phyloP scores from a whole-genome alignment of 2,888 invertebrate genomes.

The Dione vanillae region DNA sequence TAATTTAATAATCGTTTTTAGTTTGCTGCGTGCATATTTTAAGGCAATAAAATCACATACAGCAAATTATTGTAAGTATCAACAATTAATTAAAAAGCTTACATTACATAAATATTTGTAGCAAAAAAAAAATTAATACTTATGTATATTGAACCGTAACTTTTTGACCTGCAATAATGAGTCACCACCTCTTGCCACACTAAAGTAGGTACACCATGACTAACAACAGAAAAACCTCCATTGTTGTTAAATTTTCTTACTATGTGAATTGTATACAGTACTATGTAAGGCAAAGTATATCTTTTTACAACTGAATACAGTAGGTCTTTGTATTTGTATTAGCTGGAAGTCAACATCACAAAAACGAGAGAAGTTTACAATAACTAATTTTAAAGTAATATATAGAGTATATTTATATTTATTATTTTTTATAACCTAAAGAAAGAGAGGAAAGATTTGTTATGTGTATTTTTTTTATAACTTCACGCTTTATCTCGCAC shows the following conservation, averaged over 20 bases:
- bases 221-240: constrained; percentile 67
- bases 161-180: constrained; percentile 22
- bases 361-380: not conserved
- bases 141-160: not conserved
- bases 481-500: too few relatives aligned
- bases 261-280: constrained; percentile 6
- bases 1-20: not conserved
- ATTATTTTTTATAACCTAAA: not conserved
- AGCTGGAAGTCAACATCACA: not conserved
- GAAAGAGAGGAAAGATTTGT: not conserved
- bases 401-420: too few relatives aligned
- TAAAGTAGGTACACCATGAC: constrained; percentile 57
- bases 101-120: too few relatives aligned
- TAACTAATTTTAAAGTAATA: not conserved
- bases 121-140: not conserved
- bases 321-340: not conserved
- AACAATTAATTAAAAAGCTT: too few relatives aligned
- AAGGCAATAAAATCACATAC: not conserved
- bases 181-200: constrained; percentile 72
- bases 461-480: too few relatives aligned
- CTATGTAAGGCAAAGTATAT: constrained; percentile 1
- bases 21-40: not conserved
- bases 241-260: constrained; percentile 57
- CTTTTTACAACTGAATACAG: constrained; percentile 8
- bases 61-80: not conserved